Conservation (phyloP, 2,113 vertebrate species). For the Malurus melanocephalus region DNA sequence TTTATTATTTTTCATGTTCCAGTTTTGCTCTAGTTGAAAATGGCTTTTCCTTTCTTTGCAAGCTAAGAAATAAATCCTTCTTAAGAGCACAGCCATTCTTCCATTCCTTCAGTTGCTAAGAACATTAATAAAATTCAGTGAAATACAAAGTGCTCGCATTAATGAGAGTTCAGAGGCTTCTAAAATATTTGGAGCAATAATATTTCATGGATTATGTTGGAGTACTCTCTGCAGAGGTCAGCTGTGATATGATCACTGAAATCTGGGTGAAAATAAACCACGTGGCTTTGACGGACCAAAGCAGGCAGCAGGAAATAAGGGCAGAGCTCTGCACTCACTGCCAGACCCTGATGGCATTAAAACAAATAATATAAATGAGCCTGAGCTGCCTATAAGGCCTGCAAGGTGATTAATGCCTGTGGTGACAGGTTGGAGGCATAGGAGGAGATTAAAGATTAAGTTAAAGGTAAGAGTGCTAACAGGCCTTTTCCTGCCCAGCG, state of each 20-base stretch:
- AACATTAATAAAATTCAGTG: constrained; percentile 11
- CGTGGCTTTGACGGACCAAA: background rate
- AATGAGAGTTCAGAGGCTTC: constrained; percentile 31
- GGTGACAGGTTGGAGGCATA: constrained; percentile 60
- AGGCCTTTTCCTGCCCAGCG: constrained; percentile 44
- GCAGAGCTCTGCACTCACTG: background rate
- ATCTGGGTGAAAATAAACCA: background rate
- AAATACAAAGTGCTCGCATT: background rate
- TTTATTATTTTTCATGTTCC: constrained; percentile 20
- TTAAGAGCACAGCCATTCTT: background rate
- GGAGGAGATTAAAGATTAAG: constrained; percentile 60
- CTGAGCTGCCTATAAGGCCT: constrained; percentile 20
- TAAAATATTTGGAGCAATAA: constrained; percentile 23
- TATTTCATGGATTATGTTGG: constrained; percentile 3
- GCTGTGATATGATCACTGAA: background rate
- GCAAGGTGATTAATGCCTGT: constrained; percentile 59
- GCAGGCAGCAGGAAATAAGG: constrained; percentile 11
- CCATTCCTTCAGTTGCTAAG: constrained; percentile 5
- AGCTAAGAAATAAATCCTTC: constrained; percentile 20
- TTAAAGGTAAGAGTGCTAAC: constrained; percentile 62
- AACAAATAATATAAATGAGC: constrained; percentile 40
- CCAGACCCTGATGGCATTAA: background rate
- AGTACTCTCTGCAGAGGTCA: background rate
- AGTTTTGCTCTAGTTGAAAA: background rate
- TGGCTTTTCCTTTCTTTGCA: constrained; percentile 23